Evolutionary conservation across 2,888 invertebrate genomes (phyloP), one percentile per base, ranked within the genome.

Genomic region (Pimpla rufipes): DNA sequence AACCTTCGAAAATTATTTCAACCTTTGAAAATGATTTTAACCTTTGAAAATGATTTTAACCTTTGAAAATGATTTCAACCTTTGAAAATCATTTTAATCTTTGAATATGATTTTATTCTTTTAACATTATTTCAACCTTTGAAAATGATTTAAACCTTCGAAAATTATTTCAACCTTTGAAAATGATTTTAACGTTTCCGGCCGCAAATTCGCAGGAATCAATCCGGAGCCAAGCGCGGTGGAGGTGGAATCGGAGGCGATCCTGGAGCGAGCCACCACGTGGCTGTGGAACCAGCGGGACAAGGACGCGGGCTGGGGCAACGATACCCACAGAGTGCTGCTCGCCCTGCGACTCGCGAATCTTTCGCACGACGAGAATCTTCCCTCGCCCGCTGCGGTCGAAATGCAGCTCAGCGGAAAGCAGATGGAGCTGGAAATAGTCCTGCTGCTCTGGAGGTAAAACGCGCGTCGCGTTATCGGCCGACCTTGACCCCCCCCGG

Each of bases 391-490:
- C 74, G 95, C 95, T 81, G 94, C 95, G 1, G 92, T 96, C 81
- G 96, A 96, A 90, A 95, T 96, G 93, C 96, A 96, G 92, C 95
- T 98, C 67, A 97, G 97, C 18, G 96, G 96, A 40, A 98, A 98
- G 91, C 97, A 98, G 93, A 96, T 98, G 96, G 98, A 98, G 93
- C 95, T 98, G 70, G 97, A 98, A 90, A 96, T 97, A 81, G 95
- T 98, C 68, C 95, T 97, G 71, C 95, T 97, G 94, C 95, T 98
- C 87, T 97, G 97, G 94, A 96, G 97, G 96, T 97, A 93, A 11
- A 13, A n/a, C n/a, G 47, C 10, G 18, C 18, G 8, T 3, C 11
- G 23, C 23, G 3, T 55, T 13, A 55, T 29, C 11, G 6, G 11
- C 13, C 10, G 64, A 68, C 37, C 78, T 18, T 71, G 55, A 73